A percentile compares a stretch with the other conserved stretches of the same genome.
Evolutionary conservation across 2,113 vertebrate species (phyloP).

Genomic region (Nestor notabilis): DNA sequence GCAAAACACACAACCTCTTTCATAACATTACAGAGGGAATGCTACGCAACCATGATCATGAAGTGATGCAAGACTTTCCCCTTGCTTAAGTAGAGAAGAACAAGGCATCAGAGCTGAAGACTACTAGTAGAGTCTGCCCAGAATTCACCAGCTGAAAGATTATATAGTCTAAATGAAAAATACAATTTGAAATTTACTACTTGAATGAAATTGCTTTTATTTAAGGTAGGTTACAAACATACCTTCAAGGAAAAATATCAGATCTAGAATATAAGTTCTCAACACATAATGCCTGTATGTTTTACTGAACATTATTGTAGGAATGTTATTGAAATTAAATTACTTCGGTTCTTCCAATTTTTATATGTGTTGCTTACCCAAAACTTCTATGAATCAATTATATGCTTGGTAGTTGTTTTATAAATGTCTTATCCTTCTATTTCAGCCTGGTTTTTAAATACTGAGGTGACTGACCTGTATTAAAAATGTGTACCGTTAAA

Average conservation of each 20-base stretch:
- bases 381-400: background rate
- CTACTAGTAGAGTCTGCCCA: background rate
- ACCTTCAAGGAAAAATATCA: background rate
- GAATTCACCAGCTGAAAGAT: background rate
- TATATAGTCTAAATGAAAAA: background rate
- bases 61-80: background rate
- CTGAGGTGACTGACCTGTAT: background rate
- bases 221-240: background rate
- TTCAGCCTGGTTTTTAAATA: background rate
- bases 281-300: background rate
- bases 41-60: background rate
- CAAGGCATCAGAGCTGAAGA: background rate
- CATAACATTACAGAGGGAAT: background rate
- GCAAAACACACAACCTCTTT: background rate
- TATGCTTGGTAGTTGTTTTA: background rate
- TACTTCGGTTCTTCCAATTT: background rate
- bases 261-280: background rate
- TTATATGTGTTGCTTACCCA: background rate
- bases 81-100: background rate
- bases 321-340: background rate
- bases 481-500: background rate
- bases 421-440: background rate
- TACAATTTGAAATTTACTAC: background rate
- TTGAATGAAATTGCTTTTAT: background rate
- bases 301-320: background rate